These are phyloP conservation scores for Takifugu ocellatus DNA, from an alignment of 2,797 vertebrate genomes.

Conservation along the genomic window DNA sequence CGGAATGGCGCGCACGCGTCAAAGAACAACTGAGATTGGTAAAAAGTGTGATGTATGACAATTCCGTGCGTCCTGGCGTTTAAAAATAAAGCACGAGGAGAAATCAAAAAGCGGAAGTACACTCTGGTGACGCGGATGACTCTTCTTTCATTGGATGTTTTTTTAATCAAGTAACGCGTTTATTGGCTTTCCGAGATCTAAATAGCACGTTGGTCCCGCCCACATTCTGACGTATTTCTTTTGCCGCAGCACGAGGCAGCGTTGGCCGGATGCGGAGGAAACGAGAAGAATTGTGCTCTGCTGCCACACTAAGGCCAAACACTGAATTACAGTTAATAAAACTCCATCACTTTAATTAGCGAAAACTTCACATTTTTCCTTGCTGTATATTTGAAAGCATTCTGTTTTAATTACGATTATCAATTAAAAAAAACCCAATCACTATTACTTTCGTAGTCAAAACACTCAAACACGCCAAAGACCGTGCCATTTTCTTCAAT, in stretches of 20 bases:
- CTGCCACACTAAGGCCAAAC: constrained; percentile 65
- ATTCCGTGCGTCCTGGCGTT: background rate
- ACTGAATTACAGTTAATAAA: constrained; percentile 37
- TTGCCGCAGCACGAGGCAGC: background rate
- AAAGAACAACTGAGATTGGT: constrained; percentile 6
- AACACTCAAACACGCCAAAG: no score
- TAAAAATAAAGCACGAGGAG: background rate
- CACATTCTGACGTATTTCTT: background rate
- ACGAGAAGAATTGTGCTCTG: constrained; percentile 45
- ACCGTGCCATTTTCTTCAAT: no score
- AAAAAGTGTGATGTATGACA: constrained; percentile 22
- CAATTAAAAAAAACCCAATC: no score
- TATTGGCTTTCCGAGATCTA: constrained; percentile 46
- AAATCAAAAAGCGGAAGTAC: constrained; percentile 6
- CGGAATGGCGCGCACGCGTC: constrained; percentile 27
- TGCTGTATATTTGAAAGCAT: no score
- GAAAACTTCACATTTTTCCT: background rate
- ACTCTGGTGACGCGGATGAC: background rate
- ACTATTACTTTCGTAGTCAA: no score
- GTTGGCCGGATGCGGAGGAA: background rate
- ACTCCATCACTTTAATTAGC: background rate
- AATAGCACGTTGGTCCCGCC: constrained; percentile 53
- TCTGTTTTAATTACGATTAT: no score
- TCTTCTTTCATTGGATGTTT: constrained; percentile 32
- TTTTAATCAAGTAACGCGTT: background rate